Percentiles rank a stretch among this genome's conserved stretches.
These are phyloP conservation scores for Isotomurus palustris DNA, from an alignment of 2,888 invertebrate genomes.

Conservation along the genomic window DNA sequence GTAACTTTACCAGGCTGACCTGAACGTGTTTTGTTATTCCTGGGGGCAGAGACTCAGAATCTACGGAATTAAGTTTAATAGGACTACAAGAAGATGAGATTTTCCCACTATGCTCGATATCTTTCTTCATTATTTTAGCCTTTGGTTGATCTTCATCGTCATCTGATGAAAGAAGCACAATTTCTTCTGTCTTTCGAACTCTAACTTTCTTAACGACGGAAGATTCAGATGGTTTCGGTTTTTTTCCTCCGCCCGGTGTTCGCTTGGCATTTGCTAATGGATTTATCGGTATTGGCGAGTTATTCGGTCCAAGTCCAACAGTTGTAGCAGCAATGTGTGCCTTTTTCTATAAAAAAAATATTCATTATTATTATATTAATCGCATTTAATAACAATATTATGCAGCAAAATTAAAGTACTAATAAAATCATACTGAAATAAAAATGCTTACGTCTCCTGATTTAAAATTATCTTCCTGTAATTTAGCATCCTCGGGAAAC, in stretches of 20 bases:
- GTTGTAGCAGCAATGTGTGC: not conserved
- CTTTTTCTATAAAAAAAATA: too few species aligned
- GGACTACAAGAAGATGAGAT: too few species aligned
- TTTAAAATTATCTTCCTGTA: conserved; percentile 15
- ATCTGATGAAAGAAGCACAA: not conserved
- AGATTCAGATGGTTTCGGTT: conserved; percentile 25
- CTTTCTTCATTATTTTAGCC: too few species aligned
- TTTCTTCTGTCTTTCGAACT: conserved; percentile 5
- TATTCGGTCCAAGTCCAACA: not conserved
- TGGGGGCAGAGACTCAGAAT: too few species aligned
- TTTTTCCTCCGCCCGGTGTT: conserved; percentile 3
- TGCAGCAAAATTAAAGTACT: too few species aligned
- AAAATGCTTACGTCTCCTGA: not conserved
- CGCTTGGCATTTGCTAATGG: not conserved
- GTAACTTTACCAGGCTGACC: too few species aligned
- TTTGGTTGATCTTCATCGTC: not conserved
- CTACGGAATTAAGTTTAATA: too few species aligned
- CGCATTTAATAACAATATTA: too few species aligned
- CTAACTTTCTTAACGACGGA: conserved; percentile 36
- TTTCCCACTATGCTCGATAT: too few species aligned
- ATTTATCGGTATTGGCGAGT: not conserved
- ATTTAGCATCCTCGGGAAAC: conserved; percentile 17
- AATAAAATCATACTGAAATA: too few species aligned
- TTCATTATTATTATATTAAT: too few species aligned
- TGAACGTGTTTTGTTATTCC: not conserved